Percentiles rank a stretch among this genome's conserved stretches.
Conservation (phyloP, 2,113 vertebrate species). For the Strigops habroptila region DNA sequence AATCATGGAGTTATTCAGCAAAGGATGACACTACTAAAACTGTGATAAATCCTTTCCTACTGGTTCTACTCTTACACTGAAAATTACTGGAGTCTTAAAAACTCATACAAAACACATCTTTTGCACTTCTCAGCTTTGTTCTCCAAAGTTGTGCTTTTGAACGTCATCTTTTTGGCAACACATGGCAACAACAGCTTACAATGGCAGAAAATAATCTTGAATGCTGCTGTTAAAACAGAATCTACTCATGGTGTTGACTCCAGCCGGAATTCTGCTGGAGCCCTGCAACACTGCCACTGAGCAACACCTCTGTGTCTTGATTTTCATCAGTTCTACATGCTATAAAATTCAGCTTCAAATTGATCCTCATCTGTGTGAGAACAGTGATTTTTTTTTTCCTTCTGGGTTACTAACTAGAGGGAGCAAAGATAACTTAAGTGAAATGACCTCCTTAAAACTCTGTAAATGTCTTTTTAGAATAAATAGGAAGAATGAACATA, state of each 20-base stretch:
- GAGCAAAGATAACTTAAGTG: background rate
- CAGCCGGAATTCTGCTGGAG: background rate
- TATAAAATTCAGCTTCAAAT: background rate
- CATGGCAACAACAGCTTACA: background rate
- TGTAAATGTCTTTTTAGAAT: background rate
- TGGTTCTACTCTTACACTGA: background rate
- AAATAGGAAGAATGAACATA: background rate
- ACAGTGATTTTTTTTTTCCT: background rate
- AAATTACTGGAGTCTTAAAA: background rate
- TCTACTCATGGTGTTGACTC: background rate
- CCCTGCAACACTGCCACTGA: background rate
- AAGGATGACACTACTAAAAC: background rate
- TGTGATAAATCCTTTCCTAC: background rate
- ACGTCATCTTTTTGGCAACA: background rate
- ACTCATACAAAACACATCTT: background rate
- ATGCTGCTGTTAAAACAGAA: background rate
- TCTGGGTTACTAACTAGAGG: background rate
- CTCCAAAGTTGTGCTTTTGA: background rate
- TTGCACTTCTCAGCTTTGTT: background rate
- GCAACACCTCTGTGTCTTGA: background rate
- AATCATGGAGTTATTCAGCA: background rate
- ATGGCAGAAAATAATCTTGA: background rate
- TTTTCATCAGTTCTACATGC: background rate
- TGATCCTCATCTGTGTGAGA: background rate
- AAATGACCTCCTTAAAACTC: background rate